A percentile compares a stretch with the other conserved stretches of the same genome.
Conservation (phyloP, 2,113 vertebrate genomes). For the Mormoops blainvillei region DNA sequence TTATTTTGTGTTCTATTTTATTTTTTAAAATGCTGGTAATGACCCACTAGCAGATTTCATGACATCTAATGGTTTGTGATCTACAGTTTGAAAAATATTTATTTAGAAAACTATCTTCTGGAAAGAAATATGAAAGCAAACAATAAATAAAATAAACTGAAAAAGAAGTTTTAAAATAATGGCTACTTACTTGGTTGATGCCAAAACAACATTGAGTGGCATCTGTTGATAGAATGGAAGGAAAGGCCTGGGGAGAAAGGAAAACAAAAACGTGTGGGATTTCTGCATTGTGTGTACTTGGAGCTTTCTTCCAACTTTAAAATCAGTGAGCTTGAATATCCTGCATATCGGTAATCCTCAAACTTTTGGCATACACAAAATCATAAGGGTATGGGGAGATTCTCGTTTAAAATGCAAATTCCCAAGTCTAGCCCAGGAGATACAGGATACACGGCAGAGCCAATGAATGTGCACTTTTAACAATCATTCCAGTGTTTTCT, state of each 20-base stretch:
- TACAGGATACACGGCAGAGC: background rate
- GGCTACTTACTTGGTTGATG: constrained; percentile 81
- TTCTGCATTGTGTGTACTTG: background rate
- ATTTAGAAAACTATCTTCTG: constrained; percentile 19
- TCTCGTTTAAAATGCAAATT: background rate
- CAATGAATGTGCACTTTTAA: background rate
- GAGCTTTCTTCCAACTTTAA: background rate
- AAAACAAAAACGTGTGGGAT: constrained; percentile 14
- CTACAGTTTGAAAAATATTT: background rate
- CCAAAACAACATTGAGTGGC: constrained; percentile 73
- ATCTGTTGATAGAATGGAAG: constrained; percentile 76
- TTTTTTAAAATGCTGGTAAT: background rate
- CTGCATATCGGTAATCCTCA: background rate
- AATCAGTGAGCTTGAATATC: background rate
- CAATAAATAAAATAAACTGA: background rate
- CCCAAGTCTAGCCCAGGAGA: background rate
- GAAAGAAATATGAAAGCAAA: background rate
- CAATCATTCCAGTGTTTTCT: background rate
- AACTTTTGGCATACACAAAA: background rate
- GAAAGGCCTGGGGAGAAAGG: constrained; percentile 81
- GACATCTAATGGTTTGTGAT: background rate
- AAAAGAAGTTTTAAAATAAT: background rate
- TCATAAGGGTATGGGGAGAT: background rate
- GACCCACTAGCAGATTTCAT: background rate
- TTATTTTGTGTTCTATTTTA: background rate